These are phyloP conservation scores for Eulemur mongoz DNA, from an alignment of 2,797 vertebrate genomes.

Conservation along the genomic window DNA sequence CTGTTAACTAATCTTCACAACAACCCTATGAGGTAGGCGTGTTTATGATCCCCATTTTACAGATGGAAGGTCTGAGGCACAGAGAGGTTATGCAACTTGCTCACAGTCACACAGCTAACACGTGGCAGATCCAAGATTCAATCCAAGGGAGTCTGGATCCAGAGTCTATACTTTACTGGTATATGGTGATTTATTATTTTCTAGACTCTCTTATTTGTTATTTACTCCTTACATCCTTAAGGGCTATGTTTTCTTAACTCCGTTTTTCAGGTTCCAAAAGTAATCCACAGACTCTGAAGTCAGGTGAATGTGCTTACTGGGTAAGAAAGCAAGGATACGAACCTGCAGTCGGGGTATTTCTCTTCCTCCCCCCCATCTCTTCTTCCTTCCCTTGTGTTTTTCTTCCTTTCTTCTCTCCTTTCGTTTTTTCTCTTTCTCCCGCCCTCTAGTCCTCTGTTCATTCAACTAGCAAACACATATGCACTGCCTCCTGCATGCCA, in stretches of 20 bases:
- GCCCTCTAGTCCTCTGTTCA: not conserved
- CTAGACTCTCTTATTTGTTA: not conserved
- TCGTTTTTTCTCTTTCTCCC: not conserved
- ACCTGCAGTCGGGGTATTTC: accelerated
- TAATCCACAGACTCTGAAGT: not conserved
- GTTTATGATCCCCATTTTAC: not conserved
- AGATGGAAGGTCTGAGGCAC: not conserved
- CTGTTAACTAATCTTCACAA: not conserved
- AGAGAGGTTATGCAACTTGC: not conserved
- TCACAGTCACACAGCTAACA: not conserved
- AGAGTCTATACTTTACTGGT: not conserved
- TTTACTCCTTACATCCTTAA: not conserved
- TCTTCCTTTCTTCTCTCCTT: not conserved
- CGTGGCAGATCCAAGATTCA: slow-evolving; percentile 18
- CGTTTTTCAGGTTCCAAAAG: not conserved
- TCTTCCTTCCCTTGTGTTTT: not conserved
- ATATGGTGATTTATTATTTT: not conserved
- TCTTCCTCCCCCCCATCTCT: not conserved
- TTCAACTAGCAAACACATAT: not conserved
- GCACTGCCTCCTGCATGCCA: not conserved
- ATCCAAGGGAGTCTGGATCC: no score
- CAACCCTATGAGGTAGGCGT: not conserved
- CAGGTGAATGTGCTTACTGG: accelerated
- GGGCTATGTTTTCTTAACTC: not conserved
- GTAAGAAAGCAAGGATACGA: accelerated